Base-by-base conservation (phyloP, 2,113 vertebrate species). In the Cynocephalus volans region DNA sequence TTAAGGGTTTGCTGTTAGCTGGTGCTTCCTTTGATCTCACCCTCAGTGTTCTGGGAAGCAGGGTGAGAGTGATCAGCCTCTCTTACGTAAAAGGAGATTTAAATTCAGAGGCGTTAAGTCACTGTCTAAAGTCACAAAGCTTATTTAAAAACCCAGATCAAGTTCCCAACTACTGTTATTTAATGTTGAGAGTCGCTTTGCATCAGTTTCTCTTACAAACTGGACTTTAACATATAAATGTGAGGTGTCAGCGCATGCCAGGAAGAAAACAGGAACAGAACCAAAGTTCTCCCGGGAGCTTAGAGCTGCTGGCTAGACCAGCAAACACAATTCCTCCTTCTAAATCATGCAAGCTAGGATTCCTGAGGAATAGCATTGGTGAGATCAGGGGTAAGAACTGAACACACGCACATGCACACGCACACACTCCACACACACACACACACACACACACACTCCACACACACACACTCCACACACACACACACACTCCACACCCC, bases 81-180 rank as follows among this genome's bases (percentile, higher is more conserved):
- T 93, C 97, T 96, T 94, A 94, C 56, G 65, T 96, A 95, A 93
- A 93, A 91, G 94, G 77, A 97, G 33, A 72, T 91, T 97, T 89
- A 70, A 97, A 93, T 82, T 96, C 73, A 89, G 97, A 93, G 52
- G 89, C 26, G 0, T 64, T 91, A 92, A 97, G 86, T 92, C 95
- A 90, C 73, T 79, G 54, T 92, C 86, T 95, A 81, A 95, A 96
- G 95, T 95, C 86, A 86, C 65, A 93, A 82, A 96, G 52, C 69
- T 89, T 91, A 88, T 92, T 95, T 19, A 21, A 95, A 89, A 96
- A 58, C 41, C 60, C 56, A 81, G 79, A 88, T 93, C 64, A 96
- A 81, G 80, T 87, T 93, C 48, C 75, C 84, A 80, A 79, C 41
- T 90, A 64, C 83, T 54, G 5, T 81, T 95, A 75, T 95, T 97